Conservation (phyloP, 2,113 vertebrate genomes). For the Buteo buteo region DNA sequence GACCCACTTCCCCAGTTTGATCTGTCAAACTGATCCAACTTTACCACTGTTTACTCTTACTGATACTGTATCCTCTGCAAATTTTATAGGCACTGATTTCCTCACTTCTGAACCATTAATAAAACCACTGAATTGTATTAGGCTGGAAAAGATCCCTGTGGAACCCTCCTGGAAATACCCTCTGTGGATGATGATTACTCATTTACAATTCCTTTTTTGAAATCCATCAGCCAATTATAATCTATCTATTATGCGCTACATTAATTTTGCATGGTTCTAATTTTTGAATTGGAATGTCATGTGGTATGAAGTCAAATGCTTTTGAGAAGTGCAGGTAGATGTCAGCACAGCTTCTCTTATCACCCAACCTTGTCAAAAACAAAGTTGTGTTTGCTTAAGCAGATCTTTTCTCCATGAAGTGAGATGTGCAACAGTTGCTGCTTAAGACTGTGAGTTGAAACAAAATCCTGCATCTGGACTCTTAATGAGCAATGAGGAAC, state of each 20-base stretch:
- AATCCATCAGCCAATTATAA: slow-evolving; percentile 1
- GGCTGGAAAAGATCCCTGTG: background rate
- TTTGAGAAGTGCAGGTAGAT: slow-evolving; percentile 11
- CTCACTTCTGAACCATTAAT: background rate
- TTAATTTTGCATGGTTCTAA: slow-evolving; percentile 18
- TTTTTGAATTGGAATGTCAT: slow-evolving; percentile 19
- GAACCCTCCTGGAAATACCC: background rate
- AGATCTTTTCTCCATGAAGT: background rate
- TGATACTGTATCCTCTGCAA: background rate
- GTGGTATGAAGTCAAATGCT: background rate
- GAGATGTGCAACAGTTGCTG: background rate
- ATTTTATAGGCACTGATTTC: background rate
- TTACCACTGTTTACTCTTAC: background rate
- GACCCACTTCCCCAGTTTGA: background rate
- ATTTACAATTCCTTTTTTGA: slow-evolving; percentile 1
- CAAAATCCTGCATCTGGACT: background rate
- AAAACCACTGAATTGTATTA: background rate
- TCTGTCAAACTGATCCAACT: background rate
- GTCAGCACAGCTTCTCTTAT: slow-evolving; percentile 9
- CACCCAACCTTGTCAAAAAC: background rate
- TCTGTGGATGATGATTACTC: background rate
- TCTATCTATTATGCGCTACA: background rate
- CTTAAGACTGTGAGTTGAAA: background rate
- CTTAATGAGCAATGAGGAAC: background rate
- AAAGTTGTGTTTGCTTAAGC: background rate